Base-by-base conservation (phyloP, 2,888 invertebrate genomes). In the Oithona nana region DNA sequence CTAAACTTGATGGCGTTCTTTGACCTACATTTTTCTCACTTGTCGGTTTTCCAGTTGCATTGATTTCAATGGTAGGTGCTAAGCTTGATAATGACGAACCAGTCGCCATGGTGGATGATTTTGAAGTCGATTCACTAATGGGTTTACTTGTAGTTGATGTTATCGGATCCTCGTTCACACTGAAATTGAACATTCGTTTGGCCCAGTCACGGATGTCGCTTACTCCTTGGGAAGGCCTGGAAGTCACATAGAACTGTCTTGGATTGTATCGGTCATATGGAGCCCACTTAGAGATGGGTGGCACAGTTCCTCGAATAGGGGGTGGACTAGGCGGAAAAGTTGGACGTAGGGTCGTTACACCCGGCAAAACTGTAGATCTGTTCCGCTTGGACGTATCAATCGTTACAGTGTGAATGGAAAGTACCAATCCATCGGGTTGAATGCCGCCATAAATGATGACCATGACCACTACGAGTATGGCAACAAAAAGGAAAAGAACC, bases 361-460 rank as follows among this genome's bases (percentile, higher is more conserved):
- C 39, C 8, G 39, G 39, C 6, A 11, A 6, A 39, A 39, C 39
- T 39, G 16, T 39, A 16, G 39, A 11, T 6, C 39, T 6, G 39
- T 39, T 54, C 24, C 16, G 6, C 2, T 24, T 24, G 16, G 50
- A 28, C 3, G 59, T 59, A 26, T 59, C 29, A n/a, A 59, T 50
- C 24, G 59, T 59, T 11, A 13, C 22, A 4, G 22, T 39, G 49
- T 59, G 59, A 20, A 59, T 66, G 49, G 67, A 63, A 28, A 80
- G 73, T 51, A 79, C 72, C 63, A 79, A 69, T 26, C 79, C 80
- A 61, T 76, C 75, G 39, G 75, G 69, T 75, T 67, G 68, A 30
- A 80, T 77, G n/a, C 76, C 77, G 50, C 77, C 78, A 67, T 79
- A 77, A 67, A 80, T 78, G 68, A 79, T 74, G 64, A 78, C 72